Evolutionary conservation across 1,140 invertebrate species (phyloP).

Genomic region (Cydia amplana): DNA sequence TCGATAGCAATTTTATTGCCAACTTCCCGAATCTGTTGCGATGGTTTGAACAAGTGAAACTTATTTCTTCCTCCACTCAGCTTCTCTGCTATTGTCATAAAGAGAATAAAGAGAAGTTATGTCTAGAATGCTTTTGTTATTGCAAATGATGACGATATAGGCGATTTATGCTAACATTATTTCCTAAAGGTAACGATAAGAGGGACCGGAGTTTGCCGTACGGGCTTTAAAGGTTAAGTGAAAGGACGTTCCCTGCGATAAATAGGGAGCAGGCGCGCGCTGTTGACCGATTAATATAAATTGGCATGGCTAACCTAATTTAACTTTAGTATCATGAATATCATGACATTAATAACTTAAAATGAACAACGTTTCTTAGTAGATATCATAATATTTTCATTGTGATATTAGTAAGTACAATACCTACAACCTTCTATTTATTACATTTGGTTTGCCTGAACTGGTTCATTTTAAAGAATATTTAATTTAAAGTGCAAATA

Average conservation of each 20-base stretch:
- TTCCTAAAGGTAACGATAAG: slow-evolving; percentile 20
- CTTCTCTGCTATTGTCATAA: slow-evolving; percentile 13
- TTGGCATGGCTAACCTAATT: neutral
- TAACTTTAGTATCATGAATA: neutral
- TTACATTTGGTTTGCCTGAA: no score
- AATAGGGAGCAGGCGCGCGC: neutral
- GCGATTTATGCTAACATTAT: slow-evolving; percentile 27
- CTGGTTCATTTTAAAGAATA: no score
- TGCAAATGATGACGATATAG: slow-evolving; percentile 17
- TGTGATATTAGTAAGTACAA: no score
- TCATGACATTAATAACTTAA: neutral
- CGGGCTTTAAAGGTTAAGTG: slow-evolving; percentile 18
- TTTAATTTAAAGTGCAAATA: neutral
- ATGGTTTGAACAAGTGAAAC: slow-evolving; percentile 15
- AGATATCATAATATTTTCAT: no score
- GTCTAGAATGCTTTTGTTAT: slow-evolving; percentile 20
- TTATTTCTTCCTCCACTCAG: neutral
- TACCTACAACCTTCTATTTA: no score
- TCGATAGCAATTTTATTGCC: slow-evolving; percentile 2
- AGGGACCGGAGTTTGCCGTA: slow-evolving; percentile 1
- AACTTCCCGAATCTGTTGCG: slow-evolving; percentile 10
- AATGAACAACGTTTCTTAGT: neutral
- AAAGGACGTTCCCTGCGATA: neutral
- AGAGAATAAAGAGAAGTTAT: slow-evolving; percentile 14
- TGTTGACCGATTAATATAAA: slow-evolving; percentile 4